Percentiles rank a stretch among this genome's conserved stretches.
phyloP scores from a whole-genome alignment of 2,113 vertebrate genomes.

The Piaya cayana region DNA sequence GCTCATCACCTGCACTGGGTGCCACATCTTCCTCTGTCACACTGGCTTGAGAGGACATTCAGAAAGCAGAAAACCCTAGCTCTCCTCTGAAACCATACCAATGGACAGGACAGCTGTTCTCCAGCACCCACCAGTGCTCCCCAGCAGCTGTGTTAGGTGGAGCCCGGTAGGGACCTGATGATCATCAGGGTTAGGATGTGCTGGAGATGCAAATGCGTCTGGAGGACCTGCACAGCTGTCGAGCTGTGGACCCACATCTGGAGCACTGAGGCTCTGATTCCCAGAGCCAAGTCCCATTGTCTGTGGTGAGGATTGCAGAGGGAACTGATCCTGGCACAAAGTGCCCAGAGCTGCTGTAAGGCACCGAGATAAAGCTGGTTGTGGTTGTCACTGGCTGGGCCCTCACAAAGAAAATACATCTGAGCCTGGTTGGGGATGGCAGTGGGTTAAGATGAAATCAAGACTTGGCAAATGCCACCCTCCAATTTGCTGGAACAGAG shows the following conservation, averaged over 20 bases:
- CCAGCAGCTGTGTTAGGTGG: background rate
- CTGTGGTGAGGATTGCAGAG: background rate
- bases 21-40: background rate
- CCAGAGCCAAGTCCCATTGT: background rate
- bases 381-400: background rate
- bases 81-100: background rate
- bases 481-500: background rate
- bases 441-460: background rate
- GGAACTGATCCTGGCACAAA: background rate
- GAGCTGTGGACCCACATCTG: background rate
- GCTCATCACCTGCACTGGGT: background rate
- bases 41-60: background rate
- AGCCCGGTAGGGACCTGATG: too few species aligned
- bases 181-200: background rate
- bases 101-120: background rate
- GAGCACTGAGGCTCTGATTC: background rate
- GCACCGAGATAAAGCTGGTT: background rate
- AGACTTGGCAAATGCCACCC: background rate
- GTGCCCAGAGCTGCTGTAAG: background rate
- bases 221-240: background rate
- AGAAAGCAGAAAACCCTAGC: fast-evolving
- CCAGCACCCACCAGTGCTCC: background rate
- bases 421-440: background rate
- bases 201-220: background rate
- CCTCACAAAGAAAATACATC: background rate